These are phyloP conservation scores for Campoplex nolae DNA, from an alignment of 2,888 invertebrate species.

Conservation along the genomic window DNA sequence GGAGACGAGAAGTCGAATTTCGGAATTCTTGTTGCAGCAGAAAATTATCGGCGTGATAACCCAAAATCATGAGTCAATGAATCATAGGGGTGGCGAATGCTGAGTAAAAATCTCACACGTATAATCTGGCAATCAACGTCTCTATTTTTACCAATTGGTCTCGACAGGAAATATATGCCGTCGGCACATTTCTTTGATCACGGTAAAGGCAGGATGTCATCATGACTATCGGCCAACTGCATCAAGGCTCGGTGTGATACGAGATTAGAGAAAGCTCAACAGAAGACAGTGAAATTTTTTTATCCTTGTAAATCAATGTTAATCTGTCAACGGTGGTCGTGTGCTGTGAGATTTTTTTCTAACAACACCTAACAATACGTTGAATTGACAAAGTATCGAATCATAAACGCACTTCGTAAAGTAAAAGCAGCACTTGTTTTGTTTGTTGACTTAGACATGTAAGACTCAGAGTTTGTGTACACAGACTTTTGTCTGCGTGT, in stretches of 20 bases:
- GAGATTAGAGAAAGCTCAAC: too few relatives aligned
- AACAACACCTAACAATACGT: too few relatives aligned
- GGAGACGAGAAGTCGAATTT: too few relatives aligned
- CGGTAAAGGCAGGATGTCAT: not conserved
- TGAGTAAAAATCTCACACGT: not conserved
- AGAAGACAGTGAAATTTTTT: not conserved
- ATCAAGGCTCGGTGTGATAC: too few relatives aligned
- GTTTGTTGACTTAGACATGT: conserved; percentile 5
- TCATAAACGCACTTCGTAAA: not conserved
- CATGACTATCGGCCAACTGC: not conserved
- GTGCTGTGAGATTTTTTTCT: too few relatives aligned
- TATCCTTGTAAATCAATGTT: not conserved
- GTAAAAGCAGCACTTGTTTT: conserved; percentile 12
- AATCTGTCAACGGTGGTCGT: too few relatives aligned
- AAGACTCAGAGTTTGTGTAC: conserved; percentile 5
- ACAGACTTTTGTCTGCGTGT: not conserved
- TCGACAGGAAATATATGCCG: not conserved
- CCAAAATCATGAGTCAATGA: not conserved
- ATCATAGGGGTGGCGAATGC: not conserved
- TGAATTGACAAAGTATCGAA: not conserved
- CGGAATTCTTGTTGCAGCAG: too few relatives aligned
- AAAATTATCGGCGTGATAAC: too few relatives aligned
- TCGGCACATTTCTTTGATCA: not conserved
- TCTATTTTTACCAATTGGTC: not conserved
- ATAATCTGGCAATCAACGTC: not conserved